Percentiles rank a stretch among this genome's conserved stretches.
Conservation (phyloP, 2,888 invertebrate genomes). For the Mimachlamys varia region DNA sequence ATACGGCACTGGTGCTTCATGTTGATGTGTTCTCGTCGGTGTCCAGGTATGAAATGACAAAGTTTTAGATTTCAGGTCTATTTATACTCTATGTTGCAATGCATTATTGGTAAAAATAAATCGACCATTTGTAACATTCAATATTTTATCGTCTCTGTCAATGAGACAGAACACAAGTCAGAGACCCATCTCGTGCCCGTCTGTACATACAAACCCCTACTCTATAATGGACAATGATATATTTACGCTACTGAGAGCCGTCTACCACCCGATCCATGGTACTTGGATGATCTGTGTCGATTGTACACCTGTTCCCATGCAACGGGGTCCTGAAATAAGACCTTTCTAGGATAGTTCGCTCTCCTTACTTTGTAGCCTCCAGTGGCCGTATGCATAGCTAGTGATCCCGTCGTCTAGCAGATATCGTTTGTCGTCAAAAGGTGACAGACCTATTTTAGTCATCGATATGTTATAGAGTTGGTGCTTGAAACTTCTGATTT, state of each 20-base stretch:
- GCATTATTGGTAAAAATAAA: neutral
- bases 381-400: neutral
- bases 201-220: neutral
- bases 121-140: neutral
- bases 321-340: neutral
- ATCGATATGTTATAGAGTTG: neutral
- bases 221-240: neutral
- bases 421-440: slow-evolving; percentile 1
- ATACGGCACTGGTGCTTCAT: no score
- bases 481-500: neutral
- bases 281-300: neutral
- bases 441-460: neutral
- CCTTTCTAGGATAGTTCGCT: neutral
- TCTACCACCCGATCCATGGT: neutral
- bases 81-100: neutral
- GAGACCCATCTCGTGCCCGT: no score
- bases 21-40: no score
- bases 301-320: no score
- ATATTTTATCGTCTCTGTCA: neutral
- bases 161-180: neutral
- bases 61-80: neutral
- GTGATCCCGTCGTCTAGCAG: neutral
- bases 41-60: no score
- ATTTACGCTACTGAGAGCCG: neutral
- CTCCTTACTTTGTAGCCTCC: neutral